Percentiles rank a stretch among this genome's conserved stretches.
phyloP scores from a whole-genome alignment of 2,113 vertebrate species.

The Pterocles gutturalis region DNA sequence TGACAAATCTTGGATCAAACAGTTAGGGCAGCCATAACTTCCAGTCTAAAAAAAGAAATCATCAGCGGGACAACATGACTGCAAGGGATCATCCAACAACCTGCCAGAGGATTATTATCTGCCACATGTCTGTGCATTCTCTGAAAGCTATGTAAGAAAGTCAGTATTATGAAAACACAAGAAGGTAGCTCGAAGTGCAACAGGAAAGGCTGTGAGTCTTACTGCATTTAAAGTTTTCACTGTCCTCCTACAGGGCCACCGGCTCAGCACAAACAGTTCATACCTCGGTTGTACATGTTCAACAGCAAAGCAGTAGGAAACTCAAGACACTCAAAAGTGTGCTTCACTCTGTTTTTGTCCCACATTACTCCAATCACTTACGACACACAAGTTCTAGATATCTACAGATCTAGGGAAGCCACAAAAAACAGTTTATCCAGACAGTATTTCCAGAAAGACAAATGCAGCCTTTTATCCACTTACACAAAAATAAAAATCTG shows the following conservation, averaged over 20 bases:
- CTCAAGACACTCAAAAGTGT: accelerated
- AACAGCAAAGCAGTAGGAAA: not conserved
- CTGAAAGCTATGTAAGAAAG: not conserved
- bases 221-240: not conserved
- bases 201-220: not conserved
- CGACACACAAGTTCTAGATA: not conserved
- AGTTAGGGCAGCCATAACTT: not conserved
- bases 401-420: not conserved
- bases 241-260: not conserved
- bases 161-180: not conserved
- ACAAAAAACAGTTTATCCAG: not conserved
- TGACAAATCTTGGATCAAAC: not conserved
- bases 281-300: not conserved
- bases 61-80: not conserved
- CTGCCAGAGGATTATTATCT: not conserved
- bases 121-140: not conserved
- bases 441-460: not conserved
- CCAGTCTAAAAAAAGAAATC: not conserved
- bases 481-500: not conserved
- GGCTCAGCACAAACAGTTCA: not conserved
- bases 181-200: not conserved
- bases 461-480: not conserved
- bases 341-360: not conserved
- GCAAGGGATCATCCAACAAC: not conserved
- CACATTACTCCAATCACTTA: accelerated